Evolutionary conservation across 2,888 invertebrate genomes (phyloP).

Genomic region (Chymomyza fuscimana): DNA sequence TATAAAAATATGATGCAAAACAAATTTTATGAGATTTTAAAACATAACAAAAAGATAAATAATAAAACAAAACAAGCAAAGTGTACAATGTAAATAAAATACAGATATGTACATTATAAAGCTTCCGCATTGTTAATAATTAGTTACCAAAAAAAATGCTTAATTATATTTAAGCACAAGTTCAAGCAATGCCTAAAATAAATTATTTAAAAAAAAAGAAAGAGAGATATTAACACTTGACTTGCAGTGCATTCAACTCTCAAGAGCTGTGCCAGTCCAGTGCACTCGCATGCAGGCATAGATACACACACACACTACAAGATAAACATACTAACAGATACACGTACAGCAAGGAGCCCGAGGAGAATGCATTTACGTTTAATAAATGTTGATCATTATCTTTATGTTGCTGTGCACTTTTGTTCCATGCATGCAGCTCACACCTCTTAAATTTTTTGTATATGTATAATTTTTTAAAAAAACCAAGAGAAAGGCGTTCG

Average conservation of each 20-base stretch:
- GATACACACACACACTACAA: neutral
- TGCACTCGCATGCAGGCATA: neutral
- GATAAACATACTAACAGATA: neutral
- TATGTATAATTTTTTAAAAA: neutral
- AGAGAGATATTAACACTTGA: neutral
- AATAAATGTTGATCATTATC: slow-evolving; percentile 22
- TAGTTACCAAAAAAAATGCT: neutral
- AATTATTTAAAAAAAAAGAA: neutral
- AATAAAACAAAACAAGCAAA: too few species aligned
- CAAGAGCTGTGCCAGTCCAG: neutral
- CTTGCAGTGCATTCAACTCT: neutral
- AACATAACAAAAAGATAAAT: too few species aligned
- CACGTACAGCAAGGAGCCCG: neutral
- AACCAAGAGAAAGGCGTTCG: neutral
- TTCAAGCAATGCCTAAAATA: neutral
- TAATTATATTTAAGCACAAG: neutral
- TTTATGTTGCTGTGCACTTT: slow-evolving; percentile 4
- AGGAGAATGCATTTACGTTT: slow-evolving; percentile 11
- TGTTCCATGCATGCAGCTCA: neutral
- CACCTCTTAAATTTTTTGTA: slow-evolving; percentile 2
- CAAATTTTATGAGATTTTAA: too few species aligned
- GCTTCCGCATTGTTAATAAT: neutral
- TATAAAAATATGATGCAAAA: too few species aligned
- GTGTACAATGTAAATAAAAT: too few species aligned
- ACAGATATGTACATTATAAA: too few species aligned